Evolutionary conservation across 2,888 invertebrate genomes (phyloP).

Genomic region (Xylocampa areola): DNA sequence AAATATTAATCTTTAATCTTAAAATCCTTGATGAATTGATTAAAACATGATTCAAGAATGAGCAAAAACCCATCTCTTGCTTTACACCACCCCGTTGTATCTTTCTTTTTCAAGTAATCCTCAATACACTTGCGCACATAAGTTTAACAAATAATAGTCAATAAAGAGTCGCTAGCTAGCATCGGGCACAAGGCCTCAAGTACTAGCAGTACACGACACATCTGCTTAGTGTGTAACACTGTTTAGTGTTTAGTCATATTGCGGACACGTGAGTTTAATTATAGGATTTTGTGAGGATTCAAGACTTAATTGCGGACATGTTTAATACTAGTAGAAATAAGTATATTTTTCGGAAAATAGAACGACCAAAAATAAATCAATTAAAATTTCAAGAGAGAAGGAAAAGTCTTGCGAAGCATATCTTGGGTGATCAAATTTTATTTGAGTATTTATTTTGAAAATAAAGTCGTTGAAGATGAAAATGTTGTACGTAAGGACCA

Average conservation of each 20-base stretch:
- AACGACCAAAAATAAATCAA: too few relatives aligned
- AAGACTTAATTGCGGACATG: background rate
- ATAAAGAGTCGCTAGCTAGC: constrained; percentile 51
- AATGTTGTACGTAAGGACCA: too few relatives aligned
- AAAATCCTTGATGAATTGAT: too few relatives aligned
- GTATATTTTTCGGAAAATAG: too few relatives aligned
- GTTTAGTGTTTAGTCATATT: constrained; percentile 29
- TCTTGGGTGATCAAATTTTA: too few relatives aligned
- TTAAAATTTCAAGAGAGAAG: too few relatives aligned
- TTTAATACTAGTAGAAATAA: too few relatives aligned
- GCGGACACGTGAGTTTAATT: constrained; percentile 24
- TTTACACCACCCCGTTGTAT: background rate
- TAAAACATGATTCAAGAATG: too few relatives aligned
- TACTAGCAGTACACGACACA: constrained; percentile 31
- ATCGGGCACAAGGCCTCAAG: constrained; percentile 59
- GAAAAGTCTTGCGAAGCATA: too few relatives aligned
- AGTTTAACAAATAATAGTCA: constrained; percentile 56
- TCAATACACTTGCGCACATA: constrained; percentile 17
- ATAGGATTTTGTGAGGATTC: background rate
- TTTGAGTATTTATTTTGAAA: too few relatives aligned
- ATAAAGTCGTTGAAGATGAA: too few relatives aligned
- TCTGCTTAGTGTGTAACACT: constrained; percentile 34
- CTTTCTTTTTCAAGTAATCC: constrained; percentile 14
- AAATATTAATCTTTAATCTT: too few relatives aligned
- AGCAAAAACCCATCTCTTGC: background rate